Conservation (phyloP, 2,797 vertebrate genomes). For the Fringilla coelebs region DNA sequence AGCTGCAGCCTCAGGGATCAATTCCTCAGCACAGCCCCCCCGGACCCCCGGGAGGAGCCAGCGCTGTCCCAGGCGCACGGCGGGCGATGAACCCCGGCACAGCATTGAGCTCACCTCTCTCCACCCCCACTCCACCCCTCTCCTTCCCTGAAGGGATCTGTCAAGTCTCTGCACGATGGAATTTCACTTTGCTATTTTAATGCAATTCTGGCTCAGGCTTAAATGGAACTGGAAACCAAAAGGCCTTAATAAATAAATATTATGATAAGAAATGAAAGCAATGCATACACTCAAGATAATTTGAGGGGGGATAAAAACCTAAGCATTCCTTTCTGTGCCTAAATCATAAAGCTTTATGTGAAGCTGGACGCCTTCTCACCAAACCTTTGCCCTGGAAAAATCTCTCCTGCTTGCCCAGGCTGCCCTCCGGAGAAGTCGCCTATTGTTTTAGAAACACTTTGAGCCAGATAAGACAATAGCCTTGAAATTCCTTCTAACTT, state of each 20-base stretch:
- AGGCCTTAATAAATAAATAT: slow-evolving; percentile 84
- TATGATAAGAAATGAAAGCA: slow-evolving; percentile 83
- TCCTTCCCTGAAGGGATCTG: slow-evolving; percentile 75
- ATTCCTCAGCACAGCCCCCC: not conserved
- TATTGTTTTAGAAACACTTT: slow-evolving; percentile 64
- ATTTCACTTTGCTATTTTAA: slow-evolving; percentile 84
- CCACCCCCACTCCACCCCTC: slow-evolving; percentile 65
- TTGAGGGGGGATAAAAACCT: slow-evolving; percentile 62
- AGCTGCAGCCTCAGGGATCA: not conserved
- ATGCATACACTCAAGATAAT: slow-evolving; percentile 73
- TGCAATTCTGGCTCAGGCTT: slow-evolving; percentile 79
- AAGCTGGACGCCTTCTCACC: slow-evolving; percentile 23
- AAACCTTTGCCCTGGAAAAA: slow-evolving; percentile 62
- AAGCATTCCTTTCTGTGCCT: slow-evolving; percentile 67
- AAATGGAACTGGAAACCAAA: slow-evolving; percentile 80
- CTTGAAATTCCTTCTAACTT: slow-evolving; percentile 59
- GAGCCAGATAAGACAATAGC: slow-evolving; percentile 64
- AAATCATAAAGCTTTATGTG: slow-evolving; percentile 57
- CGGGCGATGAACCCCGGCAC: not conserved
- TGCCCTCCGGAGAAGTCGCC: slow-evolving; percentile 36
- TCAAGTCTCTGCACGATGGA: slow-evolving; percentile 77
- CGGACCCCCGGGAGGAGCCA: not conserved
- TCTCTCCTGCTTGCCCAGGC: slow-evolving; percentile 20
- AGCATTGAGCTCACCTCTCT: slow-evolving; percentile 54
- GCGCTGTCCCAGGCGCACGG: not conserved